Conservation (phyloP, 2,113 vertebrate species). For the Syngnathus scovelli region DNA sequence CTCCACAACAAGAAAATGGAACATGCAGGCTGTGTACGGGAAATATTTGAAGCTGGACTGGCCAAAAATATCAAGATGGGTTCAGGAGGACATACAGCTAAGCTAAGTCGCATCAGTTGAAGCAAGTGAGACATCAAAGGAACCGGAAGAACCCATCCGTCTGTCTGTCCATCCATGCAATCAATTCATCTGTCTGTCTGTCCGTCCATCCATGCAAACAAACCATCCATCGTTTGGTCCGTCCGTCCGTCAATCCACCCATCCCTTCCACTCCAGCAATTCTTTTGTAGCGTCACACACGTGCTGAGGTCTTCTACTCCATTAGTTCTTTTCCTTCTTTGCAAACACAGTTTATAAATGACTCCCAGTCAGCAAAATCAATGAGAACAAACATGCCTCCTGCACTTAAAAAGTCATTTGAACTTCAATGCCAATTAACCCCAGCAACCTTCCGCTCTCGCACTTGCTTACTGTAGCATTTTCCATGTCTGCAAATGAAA, state of each 20-base stretch:
- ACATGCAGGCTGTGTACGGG: conserved; percentile 13
- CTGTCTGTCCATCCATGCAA: not conserved
- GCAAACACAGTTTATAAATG: conserved; percentile 10
- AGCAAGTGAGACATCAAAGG: not conserved
- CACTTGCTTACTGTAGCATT: conserved; percentile 10
- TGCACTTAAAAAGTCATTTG: conserved; percentile 14
- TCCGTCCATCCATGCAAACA: too few species aligned
- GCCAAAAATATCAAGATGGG: not conserved
- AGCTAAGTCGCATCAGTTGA: not conserved
- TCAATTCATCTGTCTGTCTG: not conserved
- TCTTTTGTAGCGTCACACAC: not conserved
- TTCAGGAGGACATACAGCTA: not conserved
- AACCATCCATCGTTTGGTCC: too few species aligned
- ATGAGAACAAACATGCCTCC: conserved; percentile 17
- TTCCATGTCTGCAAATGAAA: not conserved
- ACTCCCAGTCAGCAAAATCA: conserved; percentile 25
- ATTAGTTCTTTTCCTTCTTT: not conserved
- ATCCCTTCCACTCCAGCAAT: not conserved
- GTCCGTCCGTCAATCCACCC: not conserved
- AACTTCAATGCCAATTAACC: conserved; percentile 32
- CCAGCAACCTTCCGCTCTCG: conserved; percentile 5
- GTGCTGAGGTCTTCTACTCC: not conserved
- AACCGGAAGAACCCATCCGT: not conserved
- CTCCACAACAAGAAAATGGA: conserved; percentile 10
- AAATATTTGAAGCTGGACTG: not conserved